These are phyloP conservation scores for Magallana ariakensis DNA, from an alignment of 1,140 invertebrate genomes.

Conservation along the genomic window DNA sequence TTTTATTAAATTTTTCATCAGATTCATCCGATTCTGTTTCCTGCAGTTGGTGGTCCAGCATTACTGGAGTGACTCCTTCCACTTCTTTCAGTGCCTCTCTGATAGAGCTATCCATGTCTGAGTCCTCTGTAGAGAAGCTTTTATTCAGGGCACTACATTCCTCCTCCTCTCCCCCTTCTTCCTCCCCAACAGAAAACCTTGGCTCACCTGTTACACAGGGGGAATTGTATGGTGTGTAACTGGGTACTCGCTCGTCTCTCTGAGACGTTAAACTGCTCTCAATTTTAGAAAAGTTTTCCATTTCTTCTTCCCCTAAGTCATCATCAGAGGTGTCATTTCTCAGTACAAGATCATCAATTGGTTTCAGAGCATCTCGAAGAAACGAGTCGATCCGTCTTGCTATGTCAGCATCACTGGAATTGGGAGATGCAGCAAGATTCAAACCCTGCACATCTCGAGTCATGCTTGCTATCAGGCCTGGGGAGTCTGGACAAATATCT, in stretches of 20 bases:
- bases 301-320: constrained; percentile 3
- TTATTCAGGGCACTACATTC: constrained; percentile 26
- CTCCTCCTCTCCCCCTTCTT: neutral
- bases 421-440: constrained; percentile 57
- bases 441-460: constrained; percentile 51
- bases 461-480: constrained; percentile 46
- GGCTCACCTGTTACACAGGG: neutral
- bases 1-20: neutral
- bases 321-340: constrained; percentile 24
- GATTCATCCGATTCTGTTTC: neutral
- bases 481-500: constrained; percentile 53
- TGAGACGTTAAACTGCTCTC: neutral
- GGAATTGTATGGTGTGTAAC: neutral
- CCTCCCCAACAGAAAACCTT: neutral
- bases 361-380: constrained; percentile 61
- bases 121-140: neutral
- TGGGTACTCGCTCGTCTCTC: neutral
- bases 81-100: constrained; percentile 25
- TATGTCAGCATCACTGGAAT: constrained; percentile 47
- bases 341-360: constrained; percentile 58
- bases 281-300: neutral
- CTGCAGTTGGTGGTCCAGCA: neutral
- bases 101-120: neutral
- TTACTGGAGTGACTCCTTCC: constrained; percentile 28
- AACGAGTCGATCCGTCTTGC: constrained; percentile 54